A percentile compares a stretch with the other conserved stretches of the same genome.
These are phyloP conservation scores for Conus canariensis DNA, from an alignment of 2,888 invertebrate species.

Conservation along the genomic window DNA sequence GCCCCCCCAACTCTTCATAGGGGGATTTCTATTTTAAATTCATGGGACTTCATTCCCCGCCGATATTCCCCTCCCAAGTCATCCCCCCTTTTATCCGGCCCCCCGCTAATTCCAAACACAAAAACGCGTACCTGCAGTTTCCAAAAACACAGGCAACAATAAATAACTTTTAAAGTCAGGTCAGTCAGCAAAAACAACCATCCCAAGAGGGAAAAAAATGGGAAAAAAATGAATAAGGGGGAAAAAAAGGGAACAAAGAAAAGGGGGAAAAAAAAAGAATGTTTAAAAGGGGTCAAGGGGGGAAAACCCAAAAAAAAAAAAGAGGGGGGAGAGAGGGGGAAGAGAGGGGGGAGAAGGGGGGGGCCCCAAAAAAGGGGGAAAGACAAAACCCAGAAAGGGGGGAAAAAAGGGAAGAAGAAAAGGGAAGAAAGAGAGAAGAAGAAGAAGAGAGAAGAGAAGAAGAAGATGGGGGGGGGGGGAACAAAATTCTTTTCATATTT, in stretches of 20 bases:
- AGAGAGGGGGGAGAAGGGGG: not conserved
- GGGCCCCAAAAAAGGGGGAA: not conserved
- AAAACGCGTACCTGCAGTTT: too few relatives aligned
- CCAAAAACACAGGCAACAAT: too few relatives aligned
- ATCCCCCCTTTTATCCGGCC: too few relatives aligned
- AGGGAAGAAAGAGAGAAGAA: not conserved
- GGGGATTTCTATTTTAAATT: too few relatives aligned
- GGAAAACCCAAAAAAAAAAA: not conserved
- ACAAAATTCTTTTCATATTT: too few relatives aligned
- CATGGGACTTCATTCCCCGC: too few relatives aligned
- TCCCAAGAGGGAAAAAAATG: not conserved
- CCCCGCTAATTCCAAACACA: too few relatives aligned
- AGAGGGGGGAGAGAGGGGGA: not conserved
- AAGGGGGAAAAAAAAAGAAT: not conserved
- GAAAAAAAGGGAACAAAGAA: not conserved
- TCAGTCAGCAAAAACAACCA: too few relatives aligned
- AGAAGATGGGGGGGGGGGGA: not conserved
- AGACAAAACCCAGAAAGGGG: not conserved
- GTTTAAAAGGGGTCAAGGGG: not conserved
- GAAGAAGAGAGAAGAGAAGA: not conserved
- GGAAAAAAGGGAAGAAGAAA: not conserved
- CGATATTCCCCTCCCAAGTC: too few relatives aligned
- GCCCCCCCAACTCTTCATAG: too few relatives aligned
- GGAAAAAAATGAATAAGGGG: not conserved
- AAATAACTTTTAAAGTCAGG: too few relatives aligned